These are phyloP conservation scores for Fregetta grallaria DNA, from an alignment of 2,113 vertebrate species.

Conservation along the genomic window DNA sequence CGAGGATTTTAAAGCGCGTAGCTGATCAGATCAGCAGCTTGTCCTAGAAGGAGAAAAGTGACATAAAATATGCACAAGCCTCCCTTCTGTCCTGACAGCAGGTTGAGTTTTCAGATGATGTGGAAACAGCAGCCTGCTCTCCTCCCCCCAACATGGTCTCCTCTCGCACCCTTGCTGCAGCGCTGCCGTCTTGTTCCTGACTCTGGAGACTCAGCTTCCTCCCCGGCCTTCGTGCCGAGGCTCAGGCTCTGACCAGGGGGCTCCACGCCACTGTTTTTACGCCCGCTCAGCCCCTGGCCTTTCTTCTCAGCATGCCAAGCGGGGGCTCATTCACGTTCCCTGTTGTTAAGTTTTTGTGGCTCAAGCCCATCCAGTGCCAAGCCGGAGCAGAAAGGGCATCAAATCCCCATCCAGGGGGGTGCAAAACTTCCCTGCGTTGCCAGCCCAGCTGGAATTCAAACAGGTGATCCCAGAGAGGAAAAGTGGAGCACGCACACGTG, in stretches of 20 bases:
- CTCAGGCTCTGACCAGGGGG: background rate
- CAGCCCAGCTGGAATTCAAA: background rate
- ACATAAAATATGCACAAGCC: conserved; percentile 55
- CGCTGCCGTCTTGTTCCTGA: background rate
- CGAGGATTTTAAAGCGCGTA: conserved; percentile 3
- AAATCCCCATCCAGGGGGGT: background rate
- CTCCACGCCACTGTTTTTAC: conserved; percentile 18
- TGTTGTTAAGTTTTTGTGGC: conserved; percentile 42
- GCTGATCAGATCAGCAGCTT: conserved; percentile 51
- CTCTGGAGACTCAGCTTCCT: background rate
- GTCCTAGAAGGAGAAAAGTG: conserved; percentile 56
- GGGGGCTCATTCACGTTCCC: conserved; percentile 48
- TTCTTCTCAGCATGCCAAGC: conserved; percentile 57
- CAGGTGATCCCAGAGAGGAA: background rate
- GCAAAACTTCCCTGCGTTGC: background rate
- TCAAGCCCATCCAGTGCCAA: background rate
- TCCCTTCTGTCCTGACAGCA: conserved; percentile 66
- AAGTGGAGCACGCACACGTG: fast-evolving
- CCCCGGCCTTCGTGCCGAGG: background rate
- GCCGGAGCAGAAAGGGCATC: conserved; percentile 35
- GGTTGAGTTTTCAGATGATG: conserved; percentile 61
- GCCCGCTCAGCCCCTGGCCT: conserved; percentile 27
- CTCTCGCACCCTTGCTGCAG: background rate
- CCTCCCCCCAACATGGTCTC: conserved; percentile 53
- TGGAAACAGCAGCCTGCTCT: conserved; percentile 58